Conservation (phyloP, 2,113 vertebrate genomes). For the Xiphias gladius region DNA sequence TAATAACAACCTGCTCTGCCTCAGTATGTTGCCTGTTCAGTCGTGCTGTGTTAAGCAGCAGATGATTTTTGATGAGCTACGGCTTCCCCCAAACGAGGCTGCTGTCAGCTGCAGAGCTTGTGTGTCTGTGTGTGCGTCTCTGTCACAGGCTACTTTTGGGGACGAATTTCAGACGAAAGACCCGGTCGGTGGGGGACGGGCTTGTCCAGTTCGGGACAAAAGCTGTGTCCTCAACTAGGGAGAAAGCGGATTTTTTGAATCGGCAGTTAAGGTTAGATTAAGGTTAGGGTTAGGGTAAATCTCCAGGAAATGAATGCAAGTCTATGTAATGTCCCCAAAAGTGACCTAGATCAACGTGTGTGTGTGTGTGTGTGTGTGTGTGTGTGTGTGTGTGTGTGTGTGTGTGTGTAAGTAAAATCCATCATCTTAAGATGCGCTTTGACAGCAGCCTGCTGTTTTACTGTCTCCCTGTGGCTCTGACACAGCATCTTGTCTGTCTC, state of each 20-base stretch:
- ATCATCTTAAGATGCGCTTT: slow-evolving; percentile 19
- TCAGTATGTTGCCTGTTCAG: background rate
- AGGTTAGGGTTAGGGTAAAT: no score
- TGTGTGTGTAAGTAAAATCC: background rate
- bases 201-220: no score
- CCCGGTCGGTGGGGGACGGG: no score
- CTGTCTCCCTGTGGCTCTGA: slow-evolving; percentile 32
- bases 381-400: background rate
- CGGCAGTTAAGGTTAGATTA: no score
- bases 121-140: slow-evolving; percentile 27
- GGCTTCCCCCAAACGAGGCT: background rate
- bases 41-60: background rate
- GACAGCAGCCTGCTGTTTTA: slow-evolving; percentile 57
- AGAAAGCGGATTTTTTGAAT: no score
- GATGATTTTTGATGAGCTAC: background rate
- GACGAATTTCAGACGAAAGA: no score
- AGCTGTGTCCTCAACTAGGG: no score
- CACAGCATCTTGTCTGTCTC: slow-evolving; percentile 11
- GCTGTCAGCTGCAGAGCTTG: background rate
- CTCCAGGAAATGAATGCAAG: no score
- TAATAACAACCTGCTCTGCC: background rate
- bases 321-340: no score
- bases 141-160: no score
- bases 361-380: slow-evolving; percentile 2
- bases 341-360: no score